These are phyloP conservation scores for Pedionomus torquatus DNA, from an alignment of 2,113 vertebrate genomes.

Conservation along the genomic window DNA sequence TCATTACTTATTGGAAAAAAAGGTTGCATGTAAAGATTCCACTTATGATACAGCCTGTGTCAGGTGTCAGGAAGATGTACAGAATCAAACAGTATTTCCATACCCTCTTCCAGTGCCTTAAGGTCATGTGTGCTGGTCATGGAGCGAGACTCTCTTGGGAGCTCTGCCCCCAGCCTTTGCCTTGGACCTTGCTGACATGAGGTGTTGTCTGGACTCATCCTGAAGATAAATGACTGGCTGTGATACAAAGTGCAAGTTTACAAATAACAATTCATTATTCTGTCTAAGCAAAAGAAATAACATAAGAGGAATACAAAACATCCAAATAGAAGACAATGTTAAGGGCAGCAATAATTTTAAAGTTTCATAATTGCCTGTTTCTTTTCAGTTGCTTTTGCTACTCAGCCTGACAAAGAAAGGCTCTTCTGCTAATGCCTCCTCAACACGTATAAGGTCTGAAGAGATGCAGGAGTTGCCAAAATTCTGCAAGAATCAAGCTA, in stretches of 20 bases:
- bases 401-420: neutral
- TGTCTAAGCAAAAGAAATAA: neutral
- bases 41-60: neutral
- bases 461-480: neutral
- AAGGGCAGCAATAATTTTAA: neutral
- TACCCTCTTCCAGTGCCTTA: neutral
- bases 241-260: neutral
- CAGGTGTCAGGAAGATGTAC: neutral
- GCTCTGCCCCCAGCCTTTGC: neutral
- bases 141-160: neutral
- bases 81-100: neutral
- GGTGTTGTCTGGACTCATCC: neutral
- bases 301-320: neutral
- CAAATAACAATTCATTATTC: neutral
- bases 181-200: neutral
- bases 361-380: neutral
- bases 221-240: neutral
- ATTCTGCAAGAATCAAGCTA: neutral
- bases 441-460: neutral
- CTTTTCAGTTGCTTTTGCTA: neutral
- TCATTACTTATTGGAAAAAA: neutral
- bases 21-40: neutral
- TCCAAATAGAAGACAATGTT: neutral
- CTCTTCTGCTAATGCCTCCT: neutral
- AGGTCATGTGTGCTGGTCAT: neutral